Conservation (phyloP, 2,888 invertebrate genomes). For the Hedychridium roseum region DNA sequence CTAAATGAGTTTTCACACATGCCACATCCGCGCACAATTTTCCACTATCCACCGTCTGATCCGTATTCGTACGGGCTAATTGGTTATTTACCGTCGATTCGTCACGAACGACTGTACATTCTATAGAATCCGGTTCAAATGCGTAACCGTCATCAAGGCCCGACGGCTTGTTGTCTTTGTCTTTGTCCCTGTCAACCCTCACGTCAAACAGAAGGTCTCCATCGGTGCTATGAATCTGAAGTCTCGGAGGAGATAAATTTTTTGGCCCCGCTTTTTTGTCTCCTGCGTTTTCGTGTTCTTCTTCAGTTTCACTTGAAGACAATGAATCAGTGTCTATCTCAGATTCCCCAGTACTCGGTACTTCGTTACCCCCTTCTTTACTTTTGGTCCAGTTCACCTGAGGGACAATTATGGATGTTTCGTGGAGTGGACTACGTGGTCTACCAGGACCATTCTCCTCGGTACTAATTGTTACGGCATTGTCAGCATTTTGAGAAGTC, state of each 20-base stretch:
- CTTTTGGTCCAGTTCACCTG: slow-evolving; percentile 68
- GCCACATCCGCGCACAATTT: slow-evolving; percentile 40
- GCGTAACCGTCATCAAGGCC: slow-evolving; percentile 28
- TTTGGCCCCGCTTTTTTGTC: slow-evolving; percentile 28
- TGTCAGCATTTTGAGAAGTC: slow-evolving; percentile 14
- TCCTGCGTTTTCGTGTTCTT: slow-evolving; percentile 46
- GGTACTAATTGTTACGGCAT: neutral
- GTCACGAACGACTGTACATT: slow-evolving; percentile 38
- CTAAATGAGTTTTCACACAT: slow-evolving; percentile 50
- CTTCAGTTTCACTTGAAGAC: slow-evolving; percentile 63
- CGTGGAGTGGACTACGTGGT: slow-evolving; percentile 72
- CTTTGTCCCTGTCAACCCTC: slow-evolving; percentile 37
- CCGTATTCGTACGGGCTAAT: neutral
- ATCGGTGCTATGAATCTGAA: slow-evolving; percentile 78
- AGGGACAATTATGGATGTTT: slow-evolving; percentile 73
- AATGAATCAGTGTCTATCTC: slow-evolving; percentile 72
- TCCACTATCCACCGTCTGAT: neutral
- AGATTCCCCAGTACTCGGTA: slow-evolving; percentile 50
- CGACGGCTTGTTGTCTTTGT: slow-evolving; percentile 30
- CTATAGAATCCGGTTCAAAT: slow-evolving; percentile 61
- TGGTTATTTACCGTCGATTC: neutral
- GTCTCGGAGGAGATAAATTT: slow-evolving; percentile 70
- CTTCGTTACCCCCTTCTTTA: slow-evolving; percentile 59
- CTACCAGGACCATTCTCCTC: slow-evolving; percentile 41
- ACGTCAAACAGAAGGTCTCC: slow-evolving; percentile 71